phyloP scores from a whole-genome alignment of 2,113 vertebrate genomes.

The Cyanoderma ruficeps region DNA sequence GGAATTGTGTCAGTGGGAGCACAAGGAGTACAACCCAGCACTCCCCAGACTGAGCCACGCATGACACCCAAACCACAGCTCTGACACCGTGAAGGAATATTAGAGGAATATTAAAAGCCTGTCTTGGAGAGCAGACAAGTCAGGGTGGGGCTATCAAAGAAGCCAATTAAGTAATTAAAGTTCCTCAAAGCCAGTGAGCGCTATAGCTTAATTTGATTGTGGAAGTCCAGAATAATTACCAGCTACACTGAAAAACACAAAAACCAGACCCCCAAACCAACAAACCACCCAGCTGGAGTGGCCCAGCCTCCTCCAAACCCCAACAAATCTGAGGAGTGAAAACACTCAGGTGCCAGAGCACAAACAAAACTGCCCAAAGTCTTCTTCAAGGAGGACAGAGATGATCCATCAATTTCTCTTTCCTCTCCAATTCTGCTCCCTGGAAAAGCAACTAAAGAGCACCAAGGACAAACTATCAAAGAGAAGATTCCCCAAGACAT shows the following conservation, averaged over 20 bases:
- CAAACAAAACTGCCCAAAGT: background rate
- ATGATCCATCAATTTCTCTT: background rate
- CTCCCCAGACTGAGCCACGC: background rate
- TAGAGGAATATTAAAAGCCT: background rate
- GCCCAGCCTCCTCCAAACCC: background rate
- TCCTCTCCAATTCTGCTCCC: background rate
- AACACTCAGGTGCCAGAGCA: background rate
- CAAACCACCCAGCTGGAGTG: background rate
- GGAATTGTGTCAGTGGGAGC: background rate
- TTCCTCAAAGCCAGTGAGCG: background rate
- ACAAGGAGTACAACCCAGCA: background rate
- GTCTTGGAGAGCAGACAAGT: background rate
- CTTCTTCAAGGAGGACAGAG: background rate
- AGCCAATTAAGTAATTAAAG: slow-evolving; percentile 13
- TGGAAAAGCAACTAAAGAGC: background rate
- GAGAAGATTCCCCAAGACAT: background rate
- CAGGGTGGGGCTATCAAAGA: background rate
- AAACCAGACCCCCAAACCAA: background rate
- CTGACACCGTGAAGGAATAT: background rate
- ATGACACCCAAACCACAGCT: background rate
- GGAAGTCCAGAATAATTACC: background rate
- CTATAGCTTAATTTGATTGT: background rate
- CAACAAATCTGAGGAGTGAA: background rate
- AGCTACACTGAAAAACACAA: background rate
- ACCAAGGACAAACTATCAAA: background rate